Evolutionary conservation across 1,140 invertebrate species (phyloP), one percentile per base, ranked within the genome.

Genomic region (Calliphora vicina): DNA sequence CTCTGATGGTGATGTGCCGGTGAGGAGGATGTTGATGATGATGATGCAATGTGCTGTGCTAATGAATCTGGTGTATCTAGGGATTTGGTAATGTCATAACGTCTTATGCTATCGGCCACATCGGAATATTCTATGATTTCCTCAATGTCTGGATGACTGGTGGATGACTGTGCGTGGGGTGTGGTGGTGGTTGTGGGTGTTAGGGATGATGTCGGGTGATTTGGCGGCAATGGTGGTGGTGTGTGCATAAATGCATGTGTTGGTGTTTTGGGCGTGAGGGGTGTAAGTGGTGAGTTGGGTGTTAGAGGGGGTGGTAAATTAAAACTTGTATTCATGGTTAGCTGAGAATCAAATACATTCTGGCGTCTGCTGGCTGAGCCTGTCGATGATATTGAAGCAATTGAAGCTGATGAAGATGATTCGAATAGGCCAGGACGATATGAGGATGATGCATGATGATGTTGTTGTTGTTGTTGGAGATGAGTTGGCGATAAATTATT

Each of bases 51-150:
- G 78, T 82, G 80, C 23, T 15, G 29, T 80, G 71, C 6, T n/a
- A 35, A 57, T 78, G 83, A 84, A 35, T 82, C 73, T 29, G 71
- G 45, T 26, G 83, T 43, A 67, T 42, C 61, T 27, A 78, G 83
- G 83, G 86, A 83, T 84, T 83, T 80, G 71, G 84, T 85, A 57
- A 87, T 86, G 27, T 85, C 84, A 82, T 85, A 88, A 80, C 84
- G 78, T 76, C 89, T 87, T 82, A 90, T 89, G 85, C 87, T 90
- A 83, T 90, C 89, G 83, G 87, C 88, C 83, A 89, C 88, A 87
- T 90, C 88, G 23, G 87, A 88, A 57, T 90, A 90, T 83, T 90
- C 88, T 82, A 89, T 87, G 43, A 89, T 84, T 83, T 89, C 88
- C 72, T 88, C 87, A 82, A 89, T 50, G 61, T 57, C 71, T 45